Percentiles rank a stretch among this genome's conserved stretches.
Evolutionary conservation across 2,888 invertebrate genomes (phyloP).

Genomic region (Mellilla xanthometata): DNA sequence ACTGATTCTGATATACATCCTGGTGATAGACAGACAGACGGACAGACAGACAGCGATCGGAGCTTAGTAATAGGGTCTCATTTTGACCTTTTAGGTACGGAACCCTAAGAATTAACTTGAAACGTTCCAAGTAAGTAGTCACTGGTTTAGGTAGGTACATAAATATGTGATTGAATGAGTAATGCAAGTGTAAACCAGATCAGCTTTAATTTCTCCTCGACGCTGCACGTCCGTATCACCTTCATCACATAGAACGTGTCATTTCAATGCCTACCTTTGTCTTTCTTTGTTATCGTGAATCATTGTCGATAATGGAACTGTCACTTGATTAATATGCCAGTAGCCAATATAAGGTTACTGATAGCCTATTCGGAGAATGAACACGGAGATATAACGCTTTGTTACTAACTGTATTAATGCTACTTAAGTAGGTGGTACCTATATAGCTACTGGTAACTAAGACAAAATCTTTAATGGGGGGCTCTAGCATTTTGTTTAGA

Average conservation of each 20-base stretch:
- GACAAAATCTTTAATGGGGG: too few relatives aligned
- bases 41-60: too few relatives aligned
- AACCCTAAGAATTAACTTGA: too few relatives aligned
- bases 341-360: slow-evolving; percentile 7
- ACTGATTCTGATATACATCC: too few relatives aligned
- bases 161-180: neutral
- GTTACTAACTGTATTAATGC: neutral
- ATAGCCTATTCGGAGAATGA: slow-evolving; percentile 3
- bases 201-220: slow-evolving; percentile 25
- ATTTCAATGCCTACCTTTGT: slow-evolving; percentile 20
- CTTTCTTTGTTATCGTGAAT: slow-evolving; percentile 31
- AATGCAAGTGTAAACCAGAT: slow-evolving; percentile 28
- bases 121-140: too few relatives aligned
- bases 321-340: slow-evolving; percentile 24
- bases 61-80: too few relatives aligned
- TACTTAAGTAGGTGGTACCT: too few relatives aligned
- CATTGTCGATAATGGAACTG: slow-evolving; percentile 22
- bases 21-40: too few relatives aligned
- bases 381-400: neutral
- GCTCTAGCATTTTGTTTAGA: too few relatives aligned
- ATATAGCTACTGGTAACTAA: too few relatives aligned
- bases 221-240: slow-evolving; percentile 27
- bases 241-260: slow-evolving; percentile 25
- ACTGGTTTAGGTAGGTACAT: neutral
- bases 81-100: too few relatives aligned